Evolutionary conservation across 2,888 invertebrate genomes (phyloP).

Genomic region (Ferrisia virgata): DNA sequence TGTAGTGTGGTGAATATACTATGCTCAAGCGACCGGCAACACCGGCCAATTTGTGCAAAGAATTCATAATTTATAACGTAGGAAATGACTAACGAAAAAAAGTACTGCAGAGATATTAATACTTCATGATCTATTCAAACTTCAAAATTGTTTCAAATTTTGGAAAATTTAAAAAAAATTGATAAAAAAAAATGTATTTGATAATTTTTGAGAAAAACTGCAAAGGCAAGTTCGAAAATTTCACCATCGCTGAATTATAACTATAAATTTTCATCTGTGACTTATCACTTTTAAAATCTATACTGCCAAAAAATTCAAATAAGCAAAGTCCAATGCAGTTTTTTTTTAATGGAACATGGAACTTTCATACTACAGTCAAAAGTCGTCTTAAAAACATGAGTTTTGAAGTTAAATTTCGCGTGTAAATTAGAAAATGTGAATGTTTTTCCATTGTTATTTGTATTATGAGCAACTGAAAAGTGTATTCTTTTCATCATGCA

Average conservation of each 20-base stretch:
- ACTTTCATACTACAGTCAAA: not conserved
- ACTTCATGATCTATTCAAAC: not conserved
- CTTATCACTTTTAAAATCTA: not conserved
- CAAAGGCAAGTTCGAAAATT: not conserved
- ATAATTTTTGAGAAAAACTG: not conserved
- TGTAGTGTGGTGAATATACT: not conserved
- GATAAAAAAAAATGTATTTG: not conserved
- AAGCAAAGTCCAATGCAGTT: not conserved
- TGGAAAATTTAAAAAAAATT: not conserved
- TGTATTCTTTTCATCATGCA: constrained; percentile 43
- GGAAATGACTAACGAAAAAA: not conserved
- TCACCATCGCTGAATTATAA: not conserved
- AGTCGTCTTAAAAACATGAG: not conserved
- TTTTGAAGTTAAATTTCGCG: not conserved
- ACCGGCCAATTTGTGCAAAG: not conserved
- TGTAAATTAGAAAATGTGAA: not conserved
- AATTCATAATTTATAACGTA: not conserved
- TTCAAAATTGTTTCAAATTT: not conserved
- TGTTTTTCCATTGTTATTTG: not conserved
- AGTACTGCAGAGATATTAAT: not conserved
- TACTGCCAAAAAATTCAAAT: not conserved
- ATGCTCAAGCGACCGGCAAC: not conserved
- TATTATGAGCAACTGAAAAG: not conserved
- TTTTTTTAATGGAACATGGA: not conserved
- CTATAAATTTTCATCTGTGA: not conserved